Base-by-base conservation (phyloP, 2,113 vertebrate species). In the Todiramphus chloris region DNA sequence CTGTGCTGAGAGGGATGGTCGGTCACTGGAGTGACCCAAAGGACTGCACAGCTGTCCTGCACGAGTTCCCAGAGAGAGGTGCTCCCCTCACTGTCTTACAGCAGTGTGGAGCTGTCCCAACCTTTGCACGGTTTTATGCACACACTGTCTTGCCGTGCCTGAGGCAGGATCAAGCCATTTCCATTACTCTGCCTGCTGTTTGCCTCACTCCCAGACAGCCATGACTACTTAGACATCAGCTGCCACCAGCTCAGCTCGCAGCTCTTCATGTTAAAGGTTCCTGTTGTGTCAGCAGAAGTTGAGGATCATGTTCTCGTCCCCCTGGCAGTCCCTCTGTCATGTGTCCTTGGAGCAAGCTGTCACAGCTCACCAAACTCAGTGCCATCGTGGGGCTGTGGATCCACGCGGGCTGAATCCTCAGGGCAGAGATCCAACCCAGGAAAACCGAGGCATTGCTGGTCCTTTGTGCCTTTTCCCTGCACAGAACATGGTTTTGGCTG, bases 351-450 rank as follows among this genome's bases (percentile, higher is more conserved):
- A 68, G 35, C 33, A 55, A 69, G 82, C 84, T 88, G 75, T 19
- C 19, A 16, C 84, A 63, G 48, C 79, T 90, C 1, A 0, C 46
- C 5, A 0, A 25, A 4, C 63, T 55, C 0, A 0, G 74, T 73
- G 73, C 58, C 31, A 0, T 17, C 63, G 60, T 25, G 70, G 59
- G 37, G 63, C 83, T 79, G 39, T 60, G 31, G 58, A 70, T 87
- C 81, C 16, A 8, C 10, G 37, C 43, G 66, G 68, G 76, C 79
- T 86, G 85, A 93, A 95, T 90, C 96, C 94, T 97, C 96, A 96
- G 96, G 95, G 80, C 95, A 89, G 90, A 89, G 69, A 84, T 91
- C 82, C 93, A 95, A 93, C n/a, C 89, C 94, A 94, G 80, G 86
- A 91, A 92, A 93, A 89, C 64, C 1, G 16, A 93, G 91, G 81